Evolutionary conservation across 2,888 invertebrate genomes (phyloP), one percentile per base, ranked within the genome.

Genomic region (Drosophila gaucha): DNA sequence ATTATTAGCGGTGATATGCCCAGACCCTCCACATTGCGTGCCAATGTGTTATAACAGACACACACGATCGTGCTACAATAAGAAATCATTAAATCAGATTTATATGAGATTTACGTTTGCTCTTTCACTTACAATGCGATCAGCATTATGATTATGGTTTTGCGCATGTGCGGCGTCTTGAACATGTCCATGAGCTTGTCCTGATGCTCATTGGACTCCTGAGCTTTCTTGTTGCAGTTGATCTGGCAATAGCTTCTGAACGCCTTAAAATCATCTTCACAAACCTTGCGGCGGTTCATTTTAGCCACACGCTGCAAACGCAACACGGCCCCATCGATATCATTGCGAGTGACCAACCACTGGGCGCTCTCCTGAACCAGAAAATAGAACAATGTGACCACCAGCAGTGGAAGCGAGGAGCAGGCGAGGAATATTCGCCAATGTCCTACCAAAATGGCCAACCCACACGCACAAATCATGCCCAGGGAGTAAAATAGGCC

Each of bases 281-380:
- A 74, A 3, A 93, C 87, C 12, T 58, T 68, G 56, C 88, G 91
- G 1, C 91, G 88, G 82, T 94, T 94, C 55, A 93, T 89, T 70
- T 89, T 90, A 0, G 94, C 94, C 35, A 94, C 92, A 30, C 90
- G 90, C 67, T 89, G 83, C 62, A 93, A 92, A 46, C 93, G 92
- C 20, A 75, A 66, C 6, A 93, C 90, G 0, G 94, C 93, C 33
- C 92, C 91, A 30, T 93, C 92, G 1, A 92, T 86, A 56, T 91
- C 89, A 22, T 93, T 92, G 69, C 92, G 92, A 44, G 93, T 93
- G 6, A 94, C 91, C 24, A 94, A 87, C 94, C 94, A 94, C 71
- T 93, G 93, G 0, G 93, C 94, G 72, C 94, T 94, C 87, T 94
- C 94, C 6, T 93, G 93, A 9, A 91, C 92, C 36, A 93, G 74